Conservation (phyloP, 2,797 vertebrate genomes). For the Corythornis leucogaster region DNA sequence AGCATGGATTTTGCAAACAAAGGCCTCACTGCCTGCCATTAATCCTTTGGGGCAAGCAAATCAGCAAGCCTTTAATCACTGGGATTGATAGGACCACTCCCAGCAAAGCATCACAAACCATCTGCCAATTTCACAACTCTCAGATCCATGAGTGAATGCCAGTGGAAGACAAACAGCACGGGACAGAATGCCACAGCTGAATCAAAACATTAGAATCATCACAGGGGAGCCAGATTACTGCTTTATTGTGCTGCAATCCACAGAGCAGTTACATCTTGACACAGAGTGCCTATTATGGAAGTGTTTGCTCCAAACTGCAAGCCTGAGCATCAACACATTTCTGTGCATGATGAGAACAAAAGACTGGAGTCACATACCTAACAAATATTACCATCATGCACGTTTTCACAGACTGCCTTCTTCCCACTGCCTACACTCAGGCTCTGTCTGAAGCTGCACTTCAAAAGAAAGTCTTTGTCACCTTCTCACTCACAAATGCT, state of each 20-base stretch:
- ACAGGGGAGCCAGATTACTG: constrained; percentile 62
- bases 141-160: constrained; percentile 58
- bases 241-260: constrained; percentile 70
- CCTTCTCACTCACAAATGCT: background rate
- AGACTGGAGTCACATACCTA: background rate
- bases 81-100: constrained; percentile 52
- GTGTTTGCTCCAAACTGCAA: constrained; percentile 25
- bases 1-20: constrained; percentile 72
- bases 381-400: background rate
- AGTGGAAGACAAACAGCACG: constrained; percentile 63
- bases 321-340: background rate
- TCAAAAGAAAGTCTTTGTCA: background rate
- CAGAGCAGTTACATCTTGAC: constrained; percentile 47
- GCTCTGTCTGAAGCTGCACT: background rate
- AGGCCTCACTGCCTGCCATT: constrained; percentile 64
- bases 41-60: constrained; percentile 76
- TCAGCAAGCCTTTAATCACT: constrained; percentile 73
- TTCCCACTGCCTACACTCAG: background rate
- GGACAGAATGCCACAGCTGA: constrained; percentile 62
- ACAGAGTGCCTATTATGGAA: constrained; percentile 21
- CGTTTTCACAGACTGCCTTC: background rate
- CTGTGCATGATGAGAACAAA: background rate
- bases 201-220: constrained; percentile 70
- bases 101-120: constrained; percentile 70
- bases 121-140: constrained; percentile 65